Evolutionary conservation across 2,797 vertebrate genomes (phyloP).

Genomic region (Clarias fuscus): DNA sequence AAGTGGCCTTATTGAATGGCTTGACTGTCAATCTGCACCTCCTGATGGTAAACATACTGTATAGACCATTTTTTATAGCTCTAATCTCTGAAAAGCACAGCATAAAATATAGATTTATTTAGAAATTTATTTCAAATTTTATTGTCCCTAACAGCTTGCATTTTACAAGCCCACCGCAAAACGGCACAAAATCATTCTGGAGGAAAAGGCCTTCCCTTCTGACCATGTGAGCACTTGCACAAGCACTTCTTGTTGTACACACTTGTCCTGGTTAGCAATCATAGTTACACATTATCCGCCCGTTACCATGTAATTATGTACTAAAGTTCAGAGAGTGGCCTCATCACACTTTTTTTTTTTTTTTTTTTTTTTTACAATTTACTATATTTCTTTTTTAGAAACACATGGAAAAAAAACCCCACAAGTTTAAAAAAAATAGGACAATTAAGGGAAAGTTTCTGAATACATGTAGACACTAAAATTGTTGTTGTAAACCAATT

Average conservation of each 20-base stretch:
- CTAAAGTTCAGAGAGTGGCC: not conserved
- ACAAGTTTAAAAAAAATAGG: not conserved
- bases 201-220: slow-evolving; percentile 91
- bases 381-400: no score
- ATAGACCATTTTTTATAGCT: not conserved
- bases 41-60: slow-evolving; percentile 77
- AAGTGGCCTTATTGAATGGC: slow-evolving; percentile 92
- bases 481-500: not conserved
- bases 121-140: not conserved
- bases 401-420: no score
- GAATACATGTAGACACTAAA: not conserved
- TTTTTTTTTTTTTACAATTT: no score
- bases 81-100: not conserved
- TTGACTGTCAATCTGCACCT: slow-evolving; percentile 95
- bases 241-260: not conserved
- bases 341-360: no score
- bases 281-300: not conserved
- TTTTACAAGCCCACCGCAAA: slow-evolving; percentile 90
- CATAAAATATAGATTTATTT: not conserved
- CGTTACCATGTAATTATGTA: not conserved
- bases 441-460: not conserved
- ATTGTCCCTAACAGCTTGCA: slow-evolving; percentile 76
- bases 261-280: not conserved
- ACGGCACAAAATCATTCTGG: slow-evolving; percentile 90
- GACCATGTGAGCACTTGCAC: slow-evolving; percentile 83